Conservation (phyloP, 2,113 vertebrate species). For the Mesitornis unicolor region DNA sequence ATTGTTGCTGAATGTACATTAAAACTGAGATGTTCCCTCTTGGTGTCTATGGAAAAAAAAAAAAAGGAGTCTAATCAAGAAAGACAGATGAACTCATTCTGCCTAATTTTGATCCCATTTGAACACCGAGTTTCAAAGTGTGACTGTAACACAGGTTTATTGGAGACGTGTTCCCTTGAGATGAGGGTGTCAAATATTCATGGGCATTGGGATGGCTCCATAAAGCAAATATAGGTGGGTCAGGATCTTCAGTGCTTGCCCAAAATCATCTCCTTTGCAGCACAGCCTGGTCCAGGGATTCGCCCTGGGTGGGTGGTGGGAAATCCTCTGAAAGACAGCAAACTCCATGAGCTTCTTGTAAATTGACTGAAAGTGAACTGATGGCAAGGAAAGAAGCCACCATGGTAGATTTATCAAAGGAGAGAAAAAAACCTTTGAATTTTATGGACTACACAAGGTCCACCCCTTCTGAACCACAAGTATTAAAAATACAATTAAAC, state of each 20-base stretch:
- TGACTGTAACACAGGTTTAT: background rate
- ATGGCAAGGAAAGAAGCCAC: background rate
- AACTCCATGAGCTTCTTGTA: background rate
- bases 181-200: background rate
- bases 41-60: background rate
- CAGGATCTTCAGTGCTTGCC: background rate
- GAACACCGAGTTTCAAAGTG: background rate
- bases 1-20: background rate
- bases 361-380: background rate
- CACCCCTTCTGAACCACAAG: fast-evolving
- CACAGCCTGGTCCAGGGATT: background rate
- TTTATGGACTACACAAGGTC: background rate
- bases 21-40: background rate
- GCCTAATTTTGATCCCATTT: background rate
- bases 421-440: background rate
- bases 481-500: background rate
- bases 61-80: background rate
- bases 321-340: background rate
- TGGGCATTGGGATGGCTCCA: background rate
- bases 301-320: fast-evolving
- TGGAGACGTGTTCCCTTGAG: background rate
- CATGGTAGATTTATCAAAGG: background rate
- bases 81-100: background rate
- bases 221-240: background rate
- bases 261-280: background rate